Percentiles rank a stretch among this genome's conserved stretches.
Evolutionary conservation across 2,113 vertebrate species (phyloP).

Genomic region (Albula glossodonta): DNA sequence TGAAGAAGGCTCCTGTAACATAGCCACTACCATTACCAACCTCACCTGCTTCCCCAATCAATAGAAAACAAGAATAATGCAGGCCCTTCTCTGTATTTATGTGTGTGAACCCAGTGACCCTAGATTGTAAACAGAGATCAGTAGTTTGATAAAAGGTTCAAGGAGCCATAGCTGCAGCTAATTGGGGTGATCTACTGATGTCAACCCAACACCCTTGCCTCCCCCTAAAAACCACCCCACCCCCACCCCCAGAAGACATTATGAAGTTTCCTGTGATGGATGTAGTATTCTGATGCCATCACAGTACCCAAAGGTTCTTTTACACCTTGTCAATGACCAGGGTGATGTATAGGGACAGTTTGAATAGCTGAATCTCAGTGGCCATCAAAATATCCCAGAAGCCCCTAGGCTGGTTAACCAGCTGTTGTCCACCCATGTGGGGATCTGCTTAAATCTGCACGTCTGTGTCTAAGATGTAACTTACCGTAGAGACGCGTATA

Average conservation of each 20-base stretch:
- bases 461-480: neutral
- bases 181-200: constrained; percentile 64
- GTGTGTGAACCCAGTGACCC: neutral
- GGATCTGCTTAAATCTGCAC: neutral
- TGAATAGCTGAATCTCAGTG: neutral
- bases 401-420: neutral
- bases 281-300: neutral
- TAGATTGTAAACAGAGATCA: constrained; percentile 60
- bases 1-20: neutral
- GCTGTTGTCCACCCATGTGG: neutral
- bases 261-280: constrained; percentile 45
- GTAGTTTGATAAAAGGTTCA: constrained; percentile 59
- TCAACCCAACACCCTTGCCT: constrained; percentile 20
- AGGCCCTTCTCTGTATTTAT: neutral
- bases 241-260: constrained; percentile 54
- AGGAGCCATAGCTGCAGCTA: constrained; percentile 57
- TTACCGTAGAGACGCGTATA: neutral
- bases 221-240: no score
- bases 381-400: neutral
- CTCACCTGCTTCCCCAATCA: neutral
- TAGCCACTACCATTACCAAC: neutral
- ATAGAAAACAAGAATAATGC: neutral
- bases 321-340: constrained; percentile 45
- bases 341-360: neutral
- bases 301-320: constrained; percentile 11